Evolutionary conservation across 2,888 invertebrate genomes (phyloP).

Genomic region (Phasia obesa): DNA sequence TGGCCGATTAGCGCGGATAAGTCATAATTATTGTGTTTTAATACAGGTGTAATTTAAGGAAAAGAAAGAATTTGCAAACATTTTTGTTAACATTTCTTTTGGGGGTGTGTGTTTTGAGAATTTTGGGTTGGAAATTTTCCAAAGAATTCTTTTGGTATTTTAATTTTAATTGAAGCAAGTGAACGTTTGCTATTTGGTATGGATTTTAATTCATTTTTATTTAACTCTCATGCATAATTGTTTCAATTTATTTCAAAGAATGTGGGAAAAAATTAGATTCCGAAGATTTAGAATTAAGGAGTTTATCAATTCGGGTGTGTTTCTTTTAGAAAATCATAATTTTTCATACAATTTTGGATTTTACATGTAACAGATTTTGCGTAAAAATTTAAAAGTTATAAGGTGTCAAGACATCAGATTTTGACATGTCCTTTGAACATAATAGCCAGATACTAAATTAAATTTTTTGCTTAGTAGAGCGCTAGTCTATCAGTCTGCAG

Average conservation of each 20-base stretch:
- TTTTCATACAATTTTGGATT: too few species aligned
- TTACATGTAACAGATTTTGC: too few species aligned
- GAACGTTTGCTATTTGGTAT: neutral
- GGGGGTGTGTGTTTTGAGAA: neutral
- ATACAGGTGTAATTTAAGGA: slow-evolving; percentile 58
- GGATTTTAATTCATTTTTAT: neutral
- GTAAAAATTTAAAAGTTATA: too few species aligned
- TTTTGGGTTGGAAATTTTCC: slow-evolving; percentile 15
- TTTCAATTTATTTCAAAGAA: neutral
- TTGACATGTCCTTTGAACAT: too few species aligned
- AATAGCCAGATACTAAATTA: too few species aligned
- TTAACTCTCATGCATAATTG: neutral
- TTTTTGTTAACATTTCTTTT: slow-evolving; percentile 13
- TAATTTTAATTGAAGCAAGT: slow-evolving; percentile 39
- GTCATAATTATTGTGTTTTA: slow-evolving; percentile 66
- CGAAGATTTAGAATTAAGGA: too few species aligned
- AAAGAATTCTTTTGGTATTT: slow-evolving; percentile 34
- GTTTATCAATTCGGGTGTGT: too few species aligned
- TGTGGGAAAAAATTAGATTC: neutral
- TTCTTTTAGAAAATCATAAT: too few species aligned
- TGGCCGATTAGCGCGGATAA: slow-evolving; percentile 67
- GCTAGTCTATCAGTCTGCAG: too few species aligned
- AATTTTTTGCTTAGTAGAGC: too few species aligned
- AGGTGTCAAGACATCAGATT: too few species aligned
- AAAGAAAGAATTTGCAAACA: slow-evolving; percentile 15